These are phyloP conservation scores for Troides aeacus DNA, from an alignment of 2,888 invertebrate genomes.

Conservation along the genomic window DNA sequence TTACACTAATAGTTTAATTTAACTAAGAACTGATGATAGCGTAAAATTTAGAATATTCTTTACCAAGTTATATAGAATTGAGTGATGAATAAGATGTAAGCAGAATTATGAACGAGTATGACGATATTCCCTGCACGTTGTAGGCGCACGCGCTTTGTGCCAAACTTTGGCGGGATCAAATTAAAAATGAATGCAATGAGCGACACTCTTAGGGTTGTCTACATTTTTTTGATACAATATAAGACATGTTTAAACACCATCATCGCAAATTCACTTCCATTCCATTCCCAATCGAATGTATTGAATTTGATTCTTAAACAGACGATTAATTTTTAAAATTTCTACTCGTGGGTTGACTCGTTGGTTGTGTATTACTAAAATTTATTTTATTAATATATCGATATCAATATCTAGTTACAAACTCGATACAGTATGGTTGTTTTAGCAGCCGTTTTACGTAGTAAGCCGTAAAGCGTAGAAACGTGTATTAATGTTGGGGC, in stretches of 20 bases:
- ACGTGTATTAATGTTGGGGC: no score
- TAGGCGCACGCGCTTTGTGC: constrained; percentile 54
- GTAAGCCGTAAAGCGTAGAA: no score
- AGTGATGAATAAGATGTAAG: constrained; percentile 34
- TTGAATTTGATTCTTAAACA: no score
- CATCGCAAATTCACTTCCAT: neutral
- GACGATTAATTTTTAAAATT: no score
- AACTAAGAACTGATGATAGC: neutral
- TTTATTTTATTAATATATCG: no score
- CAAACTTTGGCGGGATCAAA: constrained; percentile 60
- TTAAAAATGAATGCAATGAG: constrained; percentile 62
- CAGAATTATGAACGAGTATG: constrained; percentile 43
- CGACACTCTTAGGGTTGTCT: constrained; percentile 35
- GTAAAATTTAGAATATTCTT: neutral
- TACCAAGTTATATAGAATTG: constrained; percentile 27
- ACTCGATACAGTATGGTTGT: no score
- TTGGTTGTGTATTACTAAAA: no score
- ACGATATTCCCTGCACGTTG: constrained; percentile 51
- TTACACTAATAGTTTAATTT: no score
- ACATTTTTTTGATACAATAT: neutral
- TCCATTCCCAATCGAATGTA: no score
- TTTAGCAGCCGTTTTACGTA: no score
- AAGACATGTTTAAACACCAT: neutral
- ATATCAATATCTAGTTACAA: no score
- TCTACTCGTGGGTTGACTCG: no score